phyloP scores from a whole-genome alignment of 2,888 invertebrate genomes.

The Linyphia triangularis region DNA sequence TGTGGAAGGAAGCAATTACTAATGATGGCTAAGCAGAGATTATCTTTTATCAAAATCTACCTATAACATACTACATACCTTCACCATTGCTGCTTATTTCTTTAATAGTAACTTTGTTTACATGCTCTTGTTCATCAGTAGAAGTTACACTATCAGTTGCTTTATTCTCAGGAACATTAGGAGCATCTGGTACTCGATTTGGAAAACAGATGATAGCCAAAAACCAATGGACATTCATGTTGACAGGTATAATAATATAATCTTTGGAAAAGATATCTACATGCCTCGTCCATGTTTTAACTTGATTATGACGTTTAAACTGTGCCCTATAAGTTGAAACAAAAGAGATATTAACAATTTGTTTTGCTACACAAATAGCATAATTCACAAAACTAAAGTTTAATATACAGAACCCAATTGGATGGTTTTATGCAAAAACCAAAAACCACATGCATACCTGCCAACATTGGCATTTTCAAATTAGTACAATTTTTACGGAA shows the following conservation, averaged over 20 bases:
- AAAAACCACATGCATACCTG: too few species aligned
- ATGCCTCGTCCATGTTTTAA: conserved; percentile 97
- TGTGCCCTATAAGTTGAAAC: conserved; percentile 52
- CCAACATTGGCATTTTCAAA: too few species aligned
- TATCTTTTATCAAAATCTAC: too few species aligned
- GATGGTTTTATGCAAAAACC: too few species aligned
- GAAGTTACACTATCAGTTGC: conserved; percentile 54
- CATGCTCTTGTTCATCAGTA: conserved; percentile 54
- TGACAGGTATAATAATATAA: conserved; percentile 97
- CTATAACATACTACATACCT: conserved; percentile 5
- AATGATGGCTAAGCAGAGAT: too few species aligned
- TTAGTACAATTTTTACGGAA: too few species aligned
- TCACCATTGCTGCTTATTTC: conserved; percentile 36
- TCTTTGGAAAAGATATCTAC: conserved; percentile 98
- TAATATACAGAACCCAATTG: too few species aligned
- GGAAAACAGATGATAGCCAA: conserved; percentile 98
- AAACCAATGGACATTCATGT: conserved; percentile 98
- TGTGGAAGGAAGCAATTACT: too few species aligned
- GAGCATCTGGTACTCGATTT: conserved; percentile 82
- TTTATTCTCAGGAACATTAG: conserved; percentile 4
- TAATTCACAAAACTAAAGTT: too few species aligned
- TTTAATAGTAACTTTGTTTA: conserved; percentile 32
- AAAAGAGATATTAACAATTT: too few species aligned
- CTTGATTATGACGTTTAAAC: conserved; percentile 91
- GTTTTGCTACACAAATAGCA: too few species aligned